Percentiles rank a stretch among this genome's conserved stretches.
Evolutionary conservation across 2,797 vertebrate genomes (phyloP).

Genomic region (Antennarius maculatus): DNA sequence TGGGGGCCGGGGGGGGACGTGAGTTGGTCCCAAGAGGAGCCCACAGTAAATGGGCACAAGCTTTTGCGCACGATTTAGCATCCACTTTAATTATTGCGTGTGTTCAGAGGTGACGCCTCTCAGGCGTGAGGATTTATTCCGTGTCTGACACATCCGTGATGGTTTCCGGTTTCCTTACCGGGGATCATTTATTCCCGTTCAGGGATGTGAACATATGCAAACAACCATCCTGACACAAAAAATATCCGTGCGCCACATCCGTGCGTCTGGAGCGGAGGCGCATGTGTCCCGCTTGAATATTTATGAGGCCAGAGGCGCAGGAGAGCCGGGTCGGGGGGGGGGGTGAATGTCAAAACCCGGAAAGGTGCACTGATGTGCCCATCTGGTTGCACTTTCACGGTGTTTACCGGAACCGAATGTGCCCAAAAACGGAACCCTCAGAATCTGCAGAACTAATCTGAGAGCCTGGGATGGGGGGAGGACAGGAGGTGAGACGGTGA

Average conservation of each 20-base stretch:
- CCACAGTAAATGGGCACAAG: slow-evolving; percentile 62
- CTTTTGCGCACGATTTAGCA: slow-evolving; percentile 66
- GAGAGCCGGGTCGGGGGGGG: slow-evolving; percentile 56
- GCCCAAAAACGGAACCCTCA: slow-evolving; percentile 63
- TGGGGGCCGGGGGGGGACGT: no score
- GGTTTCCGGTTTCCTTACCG: slow-evolving; percentile 24
- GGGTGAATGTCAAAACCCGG: slow-evolving; percentile 69
- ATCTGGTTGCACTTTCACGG: slow-evolving; percentile 83
- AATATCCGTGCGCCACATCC: slow-evolving; percentile 49
- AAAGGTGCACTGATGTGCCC: slow-evolving; percentile 77
- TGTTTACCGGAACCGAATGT: slow-evolving; percentile 68
- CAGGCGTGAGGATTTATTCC: slow-evolving; percentile 56
- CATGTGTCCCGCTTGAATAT: slow-evolving; percentile 81
- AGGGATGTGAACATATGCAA: slow-evolving; percentile 59
- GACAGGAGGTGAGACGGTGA: slow-evolving; percentile 70
- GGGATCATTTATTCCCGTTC: slow-evolving; percentile 55
- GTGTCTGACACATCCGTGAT: slow-evolving; percentile 49
- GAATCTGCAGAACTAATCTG: slow-evolving; percentile 78
- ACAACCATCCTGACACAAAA: slow-evolving; percentile 30
- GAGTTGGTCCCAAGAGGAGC: slow-evolving; percentile 53
- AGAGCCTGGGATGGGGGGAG: slow-evolving; percentile 49
- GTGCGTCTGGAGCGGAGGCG: slow-evolving; percentile 60
- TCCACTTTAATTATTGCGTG: slow-evolving; percentile 71
- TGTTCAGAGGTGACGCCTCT: slow-evolving; percentile 66
- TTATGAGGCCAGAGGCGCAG: slow-evolving; percentile 68